These are phyloP conservation scores for Globia sparganii DNA, from an alignment of 2,888 invertebrate species.

Conservation along the genomic window DNA sequence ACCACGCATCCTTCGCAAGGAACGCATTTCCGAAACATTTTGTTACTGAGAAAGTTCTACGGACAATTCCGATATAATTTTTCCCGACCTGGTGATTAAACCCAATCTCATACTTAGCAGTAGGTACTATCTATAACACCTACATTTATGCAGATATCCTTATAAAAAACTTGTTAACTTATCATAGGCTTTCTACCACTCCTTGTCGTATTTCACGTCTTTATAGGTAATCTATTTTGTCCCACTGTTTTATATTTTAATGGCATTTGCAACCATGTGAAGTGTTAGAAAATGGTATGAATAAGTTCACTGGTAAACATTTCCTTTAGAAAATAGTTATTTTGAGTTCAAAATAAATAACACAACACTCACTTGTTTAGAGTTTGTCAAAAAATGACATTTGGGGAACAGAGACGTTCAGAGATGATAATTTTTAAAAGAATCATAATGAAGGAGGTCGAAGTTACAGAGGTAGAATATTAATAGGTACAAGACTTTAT, in stretches of 20 bases:
- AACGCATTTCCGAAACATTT: too few species aligned
- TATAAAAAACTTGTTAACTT: background rate
- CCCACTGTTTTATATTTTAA: background rate
- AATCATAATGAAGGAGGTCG: background rate
- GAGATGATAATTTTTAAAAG: background rate
- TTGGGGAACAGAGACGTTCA: background rate
- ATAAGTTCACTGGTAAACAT: background rate
- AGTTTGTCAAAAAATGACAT: background rate
- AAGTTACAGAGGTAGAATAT: too few species aligned
- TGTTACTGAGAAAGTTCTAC: background rate
- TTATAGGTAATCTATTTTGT: background rate
- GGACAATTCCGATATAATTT: background rate
- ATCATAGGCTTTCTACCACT: too few species aligned
- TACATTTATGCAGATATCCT: background rate
- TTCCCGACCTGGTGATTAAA: too few species aligned
- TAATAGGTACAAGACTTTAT: background rate
- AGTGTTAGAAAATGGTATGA: background rate
- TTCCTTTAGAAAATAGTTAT: background rate
- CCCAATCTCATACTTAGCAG: too few species aligned
- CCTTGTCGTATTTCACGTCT: background rate
- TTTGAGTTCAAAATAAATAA: background rate
- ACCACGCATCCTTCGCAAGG: too few species aligned
- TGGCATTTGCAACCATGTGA: too few species aligned
- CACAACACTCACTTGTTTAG: constrained; percentile 1
- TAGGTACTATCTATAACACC: too few species aligned